A percentile compares a stretch with the other conserved stretches of the same genome.
phyloP scores from a whole-genome alignment of 2,797 vertebrate genomes.

The Euphonia xanthogaster region DNA sequence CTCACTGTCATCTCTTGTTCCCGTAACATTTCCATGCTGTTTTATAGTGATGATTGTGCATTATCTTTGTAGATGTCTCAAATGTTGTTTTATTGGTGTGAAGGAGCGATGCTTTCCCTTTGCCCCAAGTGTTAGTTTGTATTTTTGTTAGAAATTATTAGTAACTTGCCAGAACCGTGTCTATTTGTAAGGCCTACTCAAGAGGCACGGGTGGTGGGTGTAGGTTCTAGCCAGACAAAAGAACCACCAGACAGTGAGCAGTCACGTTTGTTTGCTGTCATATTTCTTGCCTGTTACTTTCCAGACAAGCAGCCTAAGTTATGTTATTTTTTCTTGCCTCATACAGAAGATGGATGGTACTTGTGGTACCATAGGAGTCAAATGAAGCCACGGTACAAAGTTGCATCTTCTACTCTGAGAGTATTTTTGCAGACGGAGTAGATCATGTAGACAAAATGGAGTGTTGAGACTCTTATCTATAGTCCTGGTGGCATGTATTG shows the following conservation, averaged over 20 bases:
- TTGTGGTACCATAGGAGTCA: background rate
- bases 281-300: background rate
- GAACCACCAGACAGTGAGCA: background rate
- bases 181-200: background rate
- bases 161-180: background rate
- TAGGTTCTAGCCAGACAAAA: background rate
- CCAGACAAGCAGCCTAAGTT: background rate
- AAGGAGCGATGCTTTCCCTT: background rate
- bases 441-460: background rate
- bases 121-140: background rate
- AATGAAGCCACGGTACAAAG: background rate
- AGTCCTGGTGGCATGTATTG: background rate
- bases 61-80: background rate
- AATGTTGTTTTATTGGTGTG: background rate
- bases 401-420: background rate
- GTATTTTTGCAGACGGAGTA: background rate
- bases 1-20: background rate
- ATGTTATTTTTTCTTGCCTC: background rate
- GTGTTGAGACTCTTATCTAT: background rate
- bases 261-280: background rate
- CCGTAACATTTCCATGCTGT: fast-evolving
- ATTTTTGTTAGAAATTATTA: background rate
- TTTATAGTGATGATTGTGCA: fast-evolving
- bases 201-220: background rate
- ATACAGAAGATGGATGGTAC: background rate